Percentiles rank a stretch among this genome's conserved stretches.
These are phyloP conservation scores for Phlogophora meticulosa DNA, from an alignment of 2,888 invertebrate species.

Conservation along the genomic window DNA sequence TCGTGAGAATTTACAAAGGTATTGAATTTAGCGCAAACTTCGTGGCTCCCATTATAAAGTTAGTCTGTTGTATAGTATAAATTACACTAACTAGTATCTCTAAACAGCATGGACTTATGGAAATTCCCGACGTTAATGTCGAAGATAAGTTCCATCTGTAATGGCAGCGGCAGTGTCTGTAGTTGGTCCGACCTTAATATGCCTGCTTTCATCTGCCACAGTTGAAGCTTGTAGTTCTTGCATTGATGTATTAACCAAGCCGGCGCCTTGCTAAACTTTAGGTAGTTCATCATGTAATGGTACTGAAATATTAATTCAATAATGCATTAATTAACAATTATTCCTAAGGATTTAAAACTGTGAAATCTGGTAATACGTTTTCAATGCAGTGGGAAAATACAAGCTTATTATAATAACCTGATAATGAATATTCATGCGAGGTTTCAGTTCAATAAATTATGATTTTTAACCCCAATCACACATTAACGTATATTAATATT, in stretches of 20 bases:
- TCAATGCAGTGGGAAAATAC: too few relatives aligned
- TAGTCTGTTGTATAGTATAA: slow-evolving; percentile 18
- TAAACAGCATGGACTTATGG: slow-evolving; percentile 83
- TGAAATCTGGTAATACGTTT: slow-evolving; percentile 15
- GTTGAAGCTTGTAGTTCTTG: slow-evolving; percentile 78
- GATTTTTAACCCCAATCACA: slow-evolving; percentile 16
- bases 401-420: slow-evolving; percentile 3
- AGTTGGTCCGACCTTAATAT: slow-evolving; percentile 78
- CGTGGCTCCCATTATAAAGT: slow-evolving; percentile 37
- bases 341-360: slow-evolving; percentile 45
- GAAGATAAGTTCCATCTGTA: slow-evolving; percentile 88
- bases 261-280: slow-evolving; percentile 79
- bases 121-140: slow-evolving; percentile 86
- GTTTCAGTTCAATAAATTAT: slow-evolving; percentile 19
- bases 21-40: slow-evolving; percentile 49
- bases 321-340: slow-evolving; percentile 11
- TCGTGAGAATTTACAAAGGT: slow-evolving; percentile 43
- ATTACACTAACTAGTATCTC: slow-evolving; percentile 76
- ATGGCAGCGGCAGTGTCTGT: slow-evolving; percentile 78
- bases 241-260: slow-evolving; percentile 77
- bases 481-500: slow-evolving; percentile 21
- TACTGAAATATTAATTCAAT: slow-evolving; percentile 73
- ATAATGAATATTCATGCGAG: slow-evolving; percentile 44
- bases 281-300: slow-evolving; percentile 83
- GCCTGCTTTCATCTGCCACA: slow-evolving; percentile 87